Evolutionary conservation across 2,113 vertebrate genomes (phyloP), one percentile per base, ranked within the genome.

Genomic region (Carassius carassius): DNA sequence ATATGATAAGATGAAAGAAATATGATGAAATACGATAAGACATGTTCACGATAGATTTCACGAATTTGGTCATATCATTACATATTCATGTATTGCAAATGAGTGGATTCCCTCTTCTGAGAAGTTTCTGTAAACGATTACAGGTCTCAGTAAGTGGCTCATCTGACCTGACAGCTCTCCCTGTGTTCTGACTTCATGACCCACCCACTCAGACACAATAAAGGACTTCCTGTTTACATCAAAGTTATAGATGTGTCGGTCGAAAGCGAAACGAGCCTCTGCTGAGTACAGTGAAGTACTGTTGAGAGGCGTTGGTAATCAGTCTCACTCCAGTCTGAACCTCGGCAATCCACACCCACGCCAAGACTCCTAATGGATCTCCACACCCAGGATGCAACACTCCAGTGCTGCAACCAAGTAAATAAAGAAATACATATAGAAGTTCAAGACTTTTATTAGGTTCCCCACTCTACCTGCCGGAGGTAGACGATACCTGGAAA

Each of bases 211-310:
- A 82, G 65, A 72, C 80, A 29, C 79, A 69, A 81, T 72, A 82
- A 82, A 82, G 80, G 19, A 23, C 65, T 82, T 82, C 49, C 80
- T 72, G 80, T 82, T 72, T 72, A 82, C 80, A 82, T 82, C 65
- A 69, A 69, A 72, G 65, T 70, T 54, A 82, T 72, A 54, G 49
- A 82, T 72, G 63, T 56, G 29, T 56, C 14, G 67, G 65, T 32
- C 12, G 49, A 51, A 56, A 82, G 65, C 5, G 32, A 72, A 70
- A 82, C 21, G 65, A 72, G 80, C 65, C 63, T 47, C 65, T 72
- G 80, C 47, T 82, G 80, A 82, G 80, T 21, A 37, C 80, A 51
- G 65, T 72, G 63, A 82, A 70, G 80, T 70, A 51, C 44, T 65
- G 63, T 56, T 82, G 29, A 82, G 80, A 49, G 80, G 65, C 65